Conservation (phyloP, 1,140 invertebrate species). For the Pachyrhynchus sulphureomaculatus region DNA sequence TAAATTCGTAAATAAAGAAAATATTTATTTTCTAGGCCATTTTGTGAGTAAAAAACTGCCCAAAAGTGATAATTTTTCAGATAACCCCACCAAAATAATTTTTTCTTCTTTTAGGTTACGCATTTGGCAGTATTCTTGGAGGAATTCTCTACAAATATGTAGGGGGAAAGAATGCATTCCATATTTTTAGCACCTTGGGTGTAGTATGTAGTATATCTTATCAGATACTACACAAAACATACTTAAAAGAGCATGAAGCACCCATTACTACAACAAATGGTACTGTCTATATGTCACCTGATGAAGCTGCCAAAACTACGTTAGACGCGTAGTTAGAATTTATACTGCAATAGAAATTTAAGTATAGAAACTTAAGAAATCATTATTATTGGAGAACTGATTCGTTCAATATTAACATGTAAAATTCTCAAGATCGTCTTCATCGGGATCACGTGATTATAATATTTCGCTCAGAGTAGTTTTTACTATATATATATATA, state of each 20-base stretch:
- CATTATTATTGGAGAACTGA: no score
- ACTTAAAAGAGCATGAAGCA: slow-evolving; percentile 47
- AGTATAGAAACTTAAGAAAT: no score
- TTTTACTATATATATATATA: no score
- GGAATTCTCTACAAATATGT: slow-evolving; percentile 60
- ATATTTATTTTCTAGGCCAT: neutral
- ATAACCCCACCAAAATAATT: no score
- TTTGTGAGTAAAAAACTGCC: neutral
- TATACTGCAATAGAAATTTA: no score
- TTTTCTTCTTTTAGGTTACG: slow-evolving; percentile 54
- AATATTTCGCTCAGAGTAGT: no score
- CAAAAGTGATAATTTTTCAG: no score
- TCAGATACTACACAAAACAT: slow-evolving; percentile 52
- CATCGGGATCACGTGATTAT: no score
- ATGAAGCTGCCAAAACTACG: slow-evolving; percentile 44
- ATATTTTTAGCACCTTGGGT: slow-evolving; percentile 57
- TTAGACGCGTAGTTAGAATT: neutral
- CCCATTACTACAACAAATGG: slow-evolving; percentile 27
- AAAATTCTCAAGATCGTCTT: no score
- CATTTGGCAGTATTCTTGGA: slow-evolving; percentile 62
- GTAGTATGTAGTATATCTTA: slow-evolving; percentile 57
- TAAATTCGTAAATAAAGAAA: neutral
- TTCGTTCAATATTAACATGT: no score
- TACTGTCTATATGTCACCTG: slow-evolving; percentile 50
- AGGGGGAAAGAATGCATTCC: slow-evolving; percentile 58